These are phyloP conservation scores for Clepsis dumicolana DNA, from an alignment of 2,888 invertebrate genomes.

Conservation along the genomic window DNA sequence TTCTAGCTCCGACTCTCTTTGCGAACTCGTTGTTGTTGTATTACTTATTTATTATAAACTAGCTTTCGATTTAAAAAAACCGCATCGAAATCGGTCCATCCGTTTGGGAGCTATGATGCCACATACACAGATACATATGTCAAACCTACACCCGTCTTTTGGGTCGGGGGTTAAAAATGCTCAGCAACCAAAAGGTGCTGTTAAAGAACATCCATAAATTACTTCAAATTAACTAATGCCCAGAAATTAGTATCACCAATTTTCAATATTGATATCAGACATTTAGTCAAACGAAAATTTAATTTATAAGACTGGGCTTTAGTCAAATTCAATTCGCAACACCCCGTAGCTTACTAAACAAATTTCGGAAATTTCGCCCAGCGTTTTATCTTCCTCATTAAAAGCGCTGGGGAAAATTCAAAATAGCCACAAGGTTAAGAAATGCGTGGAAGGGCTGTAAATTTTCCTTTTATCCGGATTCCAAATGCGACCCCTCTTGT, in stretches of 20 bases:
- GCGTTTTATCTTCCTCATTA: conserved; percentile 10
- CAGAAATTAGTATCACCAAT: neutral
- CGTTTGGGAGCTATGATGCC: too few relatives aligned
- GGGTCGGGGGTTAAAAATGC: too few relatives aligned
- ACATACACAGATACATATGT: too few relatives aligned
- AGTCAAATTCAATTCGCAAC: neutral
- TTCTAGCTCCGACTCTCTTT: too few relatives aligned
- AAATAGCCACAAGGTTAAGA: conserved; percentile 24
- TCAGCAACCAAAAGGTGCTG: neutral
- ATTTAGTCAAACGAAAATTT: neutral
- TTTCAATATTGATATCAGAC: neutral
- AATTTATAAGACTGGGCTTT: neutral
- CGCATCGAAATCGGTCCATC: too few relatives aligned
- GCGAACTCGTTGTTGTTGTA: too few relatives aligned
- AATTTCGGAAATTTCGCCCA: neutral
- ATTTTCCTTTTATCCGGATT: conserved; percentile 78
- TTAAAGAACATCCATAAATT: neutral
- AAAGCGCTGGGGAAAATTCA: conserved; percentile 20
- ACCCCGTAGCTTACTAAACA: conserved; percentile 6
- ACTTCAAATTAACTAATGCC: neutral
- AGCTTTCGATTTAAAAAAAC: too few relatives aligned
- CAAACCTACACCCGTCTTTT: too few relatives aligned
- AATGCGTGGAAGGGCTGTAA: conserved; percentile 63
- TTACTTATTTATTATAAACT: too few relatives aligned
- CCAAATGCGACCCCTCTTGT: conserved; percentile 72